phyloP scores from a whole-genome alignment of 1,140 invertebrate genomes.

The Papilio polyxenes region DNA sequence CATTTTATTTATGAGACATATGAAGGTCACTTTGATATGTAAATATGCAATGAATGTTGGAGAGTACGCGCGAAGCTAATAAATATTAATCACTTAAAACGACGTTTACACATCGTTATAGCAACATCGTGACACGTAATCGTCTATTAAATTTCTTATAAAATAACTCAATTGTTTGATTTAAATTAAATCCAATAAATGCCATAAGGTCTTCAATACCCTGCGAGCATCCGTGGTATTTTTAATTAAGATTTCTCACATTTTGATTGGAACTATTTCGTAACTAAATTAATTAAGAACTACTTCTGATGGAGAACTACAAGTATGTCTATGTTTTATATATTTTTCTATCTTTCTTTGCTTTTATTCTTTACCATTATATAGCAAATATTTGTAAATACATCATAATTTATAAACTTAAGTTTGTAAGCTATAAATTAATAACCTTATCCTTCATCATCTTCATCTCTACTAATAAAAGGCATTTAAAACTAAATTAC shows the following conservation, averaged over 20 bases:
- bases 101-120: slow-evolving; percentile 28
- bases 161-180: slow-evolving; percentile 15
- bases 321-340: background rate
- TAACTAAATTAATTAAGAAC: background rate
- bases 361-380: no score
- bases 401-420: no score
- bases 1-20: slow-evolving; percentile 1
- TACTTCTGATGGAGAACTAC: background rate
- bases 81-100: slow-evolving; percentile 20
- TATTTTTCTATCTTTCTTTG: no score
- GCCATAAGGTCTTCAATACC: slow-evolving; percentile 2
- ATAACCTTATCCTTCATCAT: no score
- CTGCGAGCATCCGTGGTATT: background rate
- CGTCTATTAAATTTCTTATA: slow-evolving; percentile 12
- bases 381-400: no score
- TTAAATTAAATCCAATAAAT: slow-evolving; percentile 28
- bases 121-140: background rate
- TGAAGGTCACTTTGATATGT: slow-evolving; percentile 20
- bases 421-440: no score
- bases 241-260: slow-evolving; percentile 9
- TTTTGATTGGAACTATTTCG: background rate
- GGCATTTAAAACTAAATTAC: no score
- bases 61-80: background rate
- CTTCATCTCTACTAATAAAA: no score
- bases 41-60: slow-evolving; percentile 16